phyloP scores from a whole-genome alignment of 2,797 vertebrate genomes.

The Anableps anableps region DNA sequence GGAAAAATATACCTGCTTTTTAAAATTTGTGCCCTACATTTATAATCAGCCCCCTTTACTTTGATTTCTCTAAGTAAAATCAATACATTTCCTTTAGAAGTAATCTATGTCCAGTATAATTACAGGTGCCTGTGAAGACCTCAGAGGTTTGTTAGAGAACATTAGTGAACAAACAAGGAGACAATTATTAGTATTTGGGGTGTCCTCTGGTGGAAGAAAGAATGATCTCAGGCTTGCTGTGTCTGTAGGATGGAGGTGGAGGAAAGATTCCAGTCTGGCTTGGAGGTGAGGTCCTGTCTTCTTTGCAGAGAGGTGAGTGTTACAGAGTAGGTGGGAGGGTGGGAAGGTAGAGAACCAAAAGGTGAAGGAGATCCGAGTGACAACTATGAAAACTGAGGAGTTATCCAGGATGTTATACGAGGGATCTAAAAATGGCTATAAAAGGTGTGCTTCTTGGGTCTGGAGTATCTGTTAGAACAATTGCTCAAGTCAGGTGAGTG shows the following conservation, averaged over 20 bases:
- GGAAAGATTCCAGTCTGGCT: no score
- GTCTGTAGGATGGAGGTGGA: no score
- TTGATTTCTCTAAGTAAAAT: background rate
- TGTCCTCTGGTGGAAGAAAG: background rate
- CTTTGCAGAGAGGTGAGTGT: background rate
- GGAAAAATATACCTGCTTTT: background rate
- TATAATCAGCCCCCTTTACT: background rate
- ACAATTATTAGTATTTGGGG: background rate
- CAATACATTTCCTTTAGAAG: background rate
- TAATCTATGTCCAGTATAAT: background rate
- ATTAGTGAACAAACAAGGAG: background rate
- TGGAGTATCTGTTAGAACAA: no score
- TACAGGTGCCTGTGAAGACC: background rate
- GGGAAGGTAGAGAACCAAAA: no score
- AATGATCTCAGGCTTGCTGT: no score
- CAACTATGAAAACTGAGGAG: no score
- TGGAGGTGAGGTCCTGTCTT: no score
- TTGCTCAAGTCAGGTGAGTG: no score
- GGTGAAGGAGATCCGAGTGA: no score
- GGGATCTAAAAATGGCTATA: no score
- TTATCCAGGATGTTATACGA: no score
- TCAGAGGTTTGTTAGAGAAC: background rate
- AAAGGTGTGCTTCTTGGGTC: no score
- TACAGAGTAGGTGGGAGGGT: background rate
- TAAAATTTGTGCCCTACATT: background rate